Evolutionary conservation across 2,797 vertebrate genomes (phyloP).

Genomic region (Pantherophis vulpinus): DNA sequence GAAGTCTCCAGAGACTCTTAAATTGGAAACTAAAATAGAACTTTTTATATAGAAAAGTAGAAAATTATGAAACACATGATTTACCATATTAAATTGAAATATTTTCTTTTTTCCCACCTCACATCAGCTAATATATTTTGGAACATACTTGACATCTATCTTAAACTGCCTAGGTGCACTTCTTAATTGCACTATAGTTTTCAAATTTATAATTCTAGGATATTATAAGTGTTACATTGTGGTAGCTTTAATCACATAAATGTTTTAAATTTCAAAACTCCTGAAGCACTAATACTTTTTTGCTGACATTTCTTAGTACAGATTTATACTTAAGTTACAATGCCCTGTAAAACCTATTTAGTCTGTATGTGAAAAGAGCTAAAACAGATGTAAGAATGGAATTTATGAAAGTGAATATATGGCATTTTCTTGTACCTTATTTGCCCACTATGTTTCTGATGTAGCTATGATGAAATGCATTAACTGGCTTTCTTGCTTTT

Average conservation of each 20-base stretch:
- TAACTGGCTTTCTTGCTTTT: neutral
- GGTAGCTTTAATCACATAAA: neutral
- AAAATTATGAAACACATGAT: neutral
- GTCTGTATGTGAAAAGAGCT: neutral
- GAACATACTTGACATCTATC: neutral
- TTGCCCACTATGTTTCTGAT: neutral
- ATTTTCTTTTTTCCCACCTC: no score
- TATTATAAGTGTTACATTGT: neutral
- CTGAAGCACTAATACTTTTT: neutral
- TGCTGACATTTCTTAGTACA: neutral
- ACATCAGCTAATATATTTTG: neutral
- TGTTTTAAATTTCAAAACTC: neutral
- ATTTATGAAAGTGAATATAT: neutral
- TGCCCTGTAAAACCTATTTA: neutral
- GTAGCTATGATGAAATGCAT: neutral
- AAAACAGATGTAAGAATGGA: neutral
- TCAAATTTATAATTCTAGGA: neutral
- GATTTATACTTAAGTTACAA: neutral
- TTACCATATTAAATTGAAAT: neutral
- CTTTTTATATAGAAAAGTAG: neutral
- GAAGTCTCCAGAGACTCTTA: neutral
- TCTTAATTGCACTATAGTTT: neutral
- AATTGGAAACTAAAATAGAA: neutral
- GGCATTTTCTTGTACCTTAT: neutral
- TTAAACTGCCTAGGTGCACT: neutral